Conservation (phyloP, 2,888 invertebrate genomes). For the Caenorhabditis sulstoni region DNA sequence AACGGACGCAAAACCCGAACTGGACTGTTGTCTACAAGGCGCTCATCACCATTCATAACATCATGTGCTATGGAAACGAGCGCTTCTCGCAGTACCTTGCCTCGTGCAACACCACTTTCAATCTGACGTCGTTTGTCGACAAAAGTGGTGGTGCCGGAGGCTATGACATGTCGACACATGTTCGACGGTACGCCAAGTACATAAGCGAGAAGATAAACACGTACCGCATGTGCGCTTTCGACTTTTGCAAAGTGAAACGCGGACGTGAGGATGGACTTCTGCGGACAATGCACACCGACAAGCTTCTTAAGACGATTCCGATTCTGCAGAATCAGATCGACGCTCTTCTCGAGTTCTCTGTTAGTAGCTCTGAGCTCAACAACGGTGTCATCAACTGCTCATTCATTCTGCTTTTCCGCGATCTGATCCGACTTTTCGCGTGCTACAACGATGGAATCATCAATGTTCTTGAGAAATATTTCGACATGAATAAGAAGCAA, state of each 20-base stretch:
- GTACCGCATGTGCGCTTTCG: constrained; percentile 98
- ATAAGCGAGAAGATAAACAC: constrained; percentile 98
- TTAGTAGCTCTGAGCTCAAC: constrained; percentile 91
- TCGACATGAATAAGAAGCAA: constrained; percentile 99
- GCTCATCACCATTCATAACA: constrained; percentile 96
- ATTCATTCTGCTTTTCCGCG: constrained; percentile 98
- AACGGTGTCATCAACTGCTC: constrained; percentile 99
- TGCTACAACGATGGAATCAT: constrained; percentile 93
- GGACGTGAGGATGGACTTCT: constrained; percentile 99
- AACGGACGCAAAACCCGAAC: constrained; percentile 96
- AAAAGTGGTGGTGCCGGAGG: constrained; percentile 99
- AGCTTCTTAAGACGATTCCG: constrained; percentile 95
- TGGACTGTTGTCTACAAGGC: constrained; percentile 99
- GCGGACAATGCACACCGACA: constrained; percentile 97
- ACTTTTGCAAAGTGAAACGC: constrained; percentile 97
- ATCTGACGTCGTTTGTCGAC: constrained; percentile 96
- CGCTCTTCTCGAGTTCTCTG: constrained; percentile 90
- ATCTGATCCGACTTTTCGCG: constrained; percentile 98
- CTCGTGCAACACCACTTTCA: constrained; percentile 99
- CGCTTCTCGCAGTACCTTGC: constrained; percentile 99
- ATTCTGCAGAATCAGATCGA: constrained; percentile 96
- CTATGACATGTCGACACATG: constrained; percentile 99
- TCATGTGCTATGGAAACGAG: constrained; percentile 99
- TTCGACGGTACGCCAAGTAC: constrained; percentile 98
- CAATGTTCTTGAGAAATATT: constrained; percentile 89